Conservation (phyloP, 2,797 vertebrate species). For the Lithobates sylvaticus region DNA sequence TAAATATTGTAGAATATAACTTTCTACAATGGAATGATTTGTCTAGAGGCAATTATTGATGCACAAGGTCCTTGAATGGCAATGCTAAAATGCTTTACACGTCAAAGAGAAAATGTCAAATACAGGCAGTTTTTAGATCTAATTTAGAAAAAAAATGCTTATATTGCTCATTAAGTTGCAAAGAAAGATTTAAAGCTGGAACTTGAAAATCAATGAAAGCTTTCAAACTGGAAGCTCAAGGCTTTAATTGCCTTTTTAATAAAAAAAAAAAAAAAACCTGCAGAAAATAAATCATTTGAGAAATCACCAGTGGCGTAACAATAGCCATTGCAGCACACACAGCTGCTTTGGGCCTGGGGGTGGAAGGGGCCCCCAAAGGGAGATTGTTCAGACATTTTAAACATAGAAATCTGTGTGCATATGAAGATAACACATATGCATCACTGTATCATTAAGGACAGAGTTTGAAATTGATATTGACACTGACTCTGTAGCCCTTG, state of each 20-base stretch:
- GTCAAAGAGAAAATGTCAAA: constrained; percentile 60
- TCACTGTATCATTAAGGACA: too few relatives aligned
- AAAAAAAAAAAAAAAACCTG: constrained; percentile 29
- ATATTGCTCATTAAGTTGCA: constrained; percentile 60
- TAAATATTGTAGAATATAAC: constrained; percentile 15
- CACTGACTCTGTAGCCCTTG: too few relatives aligned
- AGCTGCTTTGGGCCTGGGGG: too few relatives aligned
- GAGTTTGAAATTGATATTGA: too few relatives aligned
- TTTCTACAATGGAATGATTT: constrained; percentile 12
- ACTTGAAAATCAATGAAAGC: constrained; percentile 56
- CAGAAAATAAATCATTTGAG: constrained; percentile 51
- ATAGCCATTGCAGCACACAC: too few relatives aligned
- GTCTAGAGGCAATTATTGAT: constrained; percentile 39
- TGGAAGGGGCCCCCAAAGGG: too few relatives aligned
- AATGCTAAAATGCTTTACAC: constrained; percentile 33
- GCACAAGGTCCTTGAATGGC: constrained; percentile 45
- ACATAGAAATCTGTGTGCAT: too few relatives aligned
- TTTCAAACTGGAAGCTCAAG: constrained; percentile 48
- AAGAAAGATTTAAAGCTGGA: constrained; percentile 57
- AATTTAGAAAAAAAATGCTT: constrained; percentile 56
- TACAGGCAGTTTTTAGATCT: constrained; percentile 42
- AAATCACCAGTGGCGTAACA: neutral
- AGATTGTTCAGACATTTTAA: too few relatives aligned
- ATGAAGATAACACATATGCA: too few relatives aligned
- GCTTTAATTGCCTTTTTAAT: constrained; percentile 43